phyloP scores from a whole-genome alignment of 23 tunicate species.

The Trididemnum miniatum region DNA sequence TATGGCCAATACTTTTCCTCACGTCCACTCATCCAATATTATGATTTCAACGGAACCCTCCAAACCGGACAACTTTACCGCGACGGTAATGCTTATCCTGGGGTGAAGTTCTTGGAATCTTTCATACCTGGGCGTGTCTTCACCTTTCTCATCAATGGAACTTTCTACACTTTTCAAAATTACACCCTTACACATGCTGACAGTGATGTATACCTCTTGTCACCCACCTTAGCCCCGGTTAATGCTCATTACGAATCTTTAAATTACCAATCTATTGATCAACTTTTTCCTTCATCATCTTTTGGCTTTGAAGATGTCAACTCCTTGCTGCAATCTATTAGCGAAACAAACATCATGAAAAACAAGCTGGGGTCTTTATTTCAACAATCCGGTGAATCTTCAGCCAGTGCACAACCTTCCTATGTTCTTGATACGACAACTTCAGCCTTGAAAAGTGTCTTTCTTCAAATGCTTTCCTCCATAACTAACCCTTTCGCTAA shows the following conservation, averaged over 20 bases:
- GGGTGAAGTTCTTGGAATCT: neutral
- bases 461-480: too few species aligned
- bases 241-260: neutral
- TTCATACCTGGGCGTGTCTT: neutral
- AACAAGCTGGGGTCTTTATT: too few species aligned
- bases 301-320: neutral
- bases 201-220: neutral
- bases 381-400: too few species aligned
- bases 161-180: neutral
- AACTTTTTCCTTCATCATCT: neutral
- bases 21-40: too few species aligned
- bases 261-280: neutral
- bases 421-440: too few species aligned
- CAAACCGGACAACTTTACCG: neutral
- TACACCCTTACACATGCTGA: neutral
- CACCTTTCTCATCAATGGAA: neutral
- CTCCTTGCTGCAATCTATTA: neutral
- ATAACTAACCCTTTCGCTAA: too few species aligned
- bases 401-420: too few species aligned
- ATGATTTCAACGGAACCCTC: too few species aligned
- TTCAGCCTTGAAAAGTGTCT: too few species aligned
- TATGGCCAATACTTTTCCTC: too few species aligned
- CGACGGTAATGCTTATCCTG: neutral
- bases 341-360: neutral
- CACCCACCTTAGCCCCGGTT: neutral